Percentiles rank a stretch among this genome's conserved stretches.
Evolutionary conservation across 2,888 invertebrate genomes (phyloP).

Genomic region (Neoitamus cyanurus): DNA sequence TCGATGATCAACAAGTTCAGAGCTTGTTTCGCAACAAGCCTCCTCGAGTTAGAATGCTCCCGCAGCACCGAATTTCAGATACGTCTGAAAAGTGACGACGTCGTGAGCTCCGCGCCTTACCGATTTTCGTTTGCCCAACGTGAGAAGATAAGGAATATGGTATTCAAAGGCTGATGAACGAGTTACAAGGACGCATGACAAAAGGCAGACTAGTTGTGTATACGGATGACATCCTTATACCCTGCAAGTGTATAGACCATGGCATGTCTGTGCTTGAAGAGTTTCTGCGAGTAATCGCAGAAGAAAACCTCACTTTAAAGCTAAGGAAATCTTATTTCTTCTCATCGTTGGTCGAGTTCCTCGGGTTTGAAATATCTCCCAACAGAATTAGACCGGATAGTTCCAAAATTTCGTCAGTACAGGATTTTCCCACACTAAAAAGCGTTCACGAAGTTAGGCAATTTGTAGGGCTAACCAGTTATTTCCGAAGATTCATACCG

Average conservation of each 20-base stretch:
- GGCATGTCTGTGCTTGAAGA: neutral
- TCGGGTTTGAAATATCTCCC: neutral
- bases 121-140: neutral
- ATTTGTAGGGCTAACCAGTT: slow-evolving; percentile 45
- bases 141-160: neutral
- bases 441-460: slow-evolving; percentile 47
- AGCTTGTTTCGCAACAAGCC: neutral
- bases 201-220: neutral
- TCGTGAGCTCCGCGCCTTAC: neutral
- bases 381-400: slow-evolving; percentile 27
- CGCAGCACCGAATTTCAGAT: neutral
- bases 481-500: slow-evolving; percentile 48
- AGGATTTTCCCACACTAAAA: slow-evolving; percentile 12
- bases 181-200: neutral
- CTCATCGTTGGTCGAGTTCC: neutral
- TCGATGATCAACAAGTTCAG: neutral
- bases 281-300: neutral
- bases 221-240: neutral
- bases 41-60: neutral
- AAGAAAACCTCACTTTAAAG: slow-evolving; percentile 6
- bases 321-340: slow-evolving; percentile 4
- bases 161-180: neutral
- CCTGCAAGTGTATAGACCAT: neutral
- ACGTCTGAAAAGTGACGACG: neutral
- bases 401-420: slow-evolving; percentile 38